These are phyloP conservation scores for Hippoglossus hippoglossus DNA, from an alignment of 2,797 vertebrate species.

Conservation along the genomic window DNA sequence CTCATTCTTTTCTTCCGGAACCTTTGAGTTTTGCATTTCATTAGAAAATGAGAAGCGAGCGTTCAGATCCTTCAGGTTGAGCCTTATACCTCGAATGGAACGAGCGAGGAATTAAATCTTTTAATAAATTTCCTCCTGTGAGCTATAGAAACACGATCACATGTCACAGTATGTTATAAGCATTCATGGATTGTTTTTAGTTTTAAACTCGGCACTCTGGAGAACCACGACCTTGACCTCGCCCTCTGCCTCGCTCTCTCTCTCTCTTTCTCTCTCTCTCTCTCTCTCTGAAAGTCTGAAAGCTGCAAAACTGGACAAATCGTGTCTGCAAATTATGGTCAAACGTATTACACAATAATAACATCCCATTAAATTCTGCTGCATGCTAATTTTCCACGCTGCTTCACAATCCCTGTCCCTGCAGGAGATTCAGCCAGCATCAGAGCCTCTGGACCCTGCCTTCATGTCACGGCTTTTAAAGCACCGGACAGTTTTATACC, in stretches of 20 bases:
- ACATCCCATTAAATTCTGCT: conserved; percentile 34
- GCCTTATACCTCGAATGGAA: conserved; percentile 18
- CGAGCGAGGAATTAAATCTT: conserved; percentile 13
- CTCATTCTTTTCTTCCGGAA: conserved; percentile 11
- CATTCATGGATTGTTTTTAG: background rate
- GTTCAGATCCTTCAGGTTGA: conserved; percentile 21
- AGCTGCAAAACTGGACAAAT: conserved; percentile 23
- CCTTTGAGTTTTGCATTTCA: conserved; percentile 50
- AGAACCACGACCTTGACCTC: no score
- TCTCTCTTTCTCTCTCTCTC: no score
- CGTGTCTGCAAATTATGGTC: conserved; percentile 29
- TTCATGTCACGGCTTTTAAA: conserved; percentile 5
- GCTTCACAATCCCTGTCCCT: conserved; percentile 11
- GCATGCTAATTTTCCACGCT: conserved; percentile 47
- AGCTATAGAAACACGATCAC: no score
- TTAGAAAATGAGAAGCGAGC: conserved; percentile 31
- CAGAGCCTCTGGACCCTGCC: background rate
- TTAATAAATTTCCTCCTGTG: no score
- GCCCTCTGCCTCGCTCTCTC: no score
- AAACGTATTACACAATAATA: conserved; percentile 31
- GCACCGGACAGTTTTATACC: conserved; percentile 3
- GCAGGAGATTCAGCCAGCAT: conserved; percentile 13
- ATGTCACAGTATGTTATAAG: no score
- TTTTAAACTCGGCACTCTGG: no score
- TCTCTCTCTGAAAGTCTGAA: background rate